Evolutionary conservation across 2,113 vertebrate genomes (phyloP).

Genomic region (Lontra canadensis): DNA sequence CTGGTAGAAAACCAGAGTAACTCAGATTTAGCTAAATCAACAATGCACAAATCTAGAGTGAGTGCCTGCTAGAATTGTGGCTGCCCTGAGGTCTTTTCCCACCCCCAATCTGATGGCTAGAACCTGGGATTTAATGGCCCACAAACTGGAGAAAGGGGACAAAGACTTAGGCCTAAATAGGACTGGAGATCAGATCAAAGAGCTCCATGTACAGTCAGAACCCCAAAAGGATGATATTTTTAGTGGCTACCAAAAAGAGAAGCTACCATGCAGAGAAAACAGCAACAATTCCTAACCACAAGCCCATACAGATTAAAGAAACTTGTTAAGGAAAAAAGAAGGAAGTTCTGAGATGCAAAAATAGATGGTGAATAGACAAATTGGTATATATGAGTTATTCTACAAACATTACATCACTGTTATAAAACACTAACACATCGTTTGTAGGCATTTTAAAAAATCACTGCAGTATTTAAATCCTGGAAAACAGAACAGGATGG

Average conservation of each 20-base stretch:
- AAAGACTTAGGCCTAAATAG: background rate
- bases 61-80: background rate
- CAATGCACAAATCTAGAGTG: background rate
- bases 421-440: background rate
- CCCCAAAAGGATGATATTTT: background rate
- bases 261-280: background rate
- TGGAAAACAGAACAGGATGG: background rate
- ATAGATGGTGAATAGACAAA: slow-evolving; percentile 20
- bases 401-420: slow-evolving; percentile 1
- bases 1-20: slow-evolving; percentile 15
- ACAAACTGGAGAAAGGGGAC: background rate
- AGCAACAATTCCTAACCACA: slow-evolving; percentile 25
- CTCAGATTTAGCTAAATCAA: background rate
- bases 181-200: background rate
- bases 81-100: background rate
- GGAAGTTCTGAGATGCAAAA: background rate
- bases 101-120: background rate
- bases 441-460: background rate
- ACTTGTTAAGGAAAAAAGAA: background rate
- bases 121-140: background rate
- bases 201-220: background rate
- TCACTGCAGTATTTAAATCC: background rate
- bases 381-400: background rate
- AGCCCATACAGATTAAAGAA: background rate
- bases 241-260: background rate